phyloP scores from a whole-genome alignment of 92 coral and sea anemone species.

The Porites lobata region DNA sequence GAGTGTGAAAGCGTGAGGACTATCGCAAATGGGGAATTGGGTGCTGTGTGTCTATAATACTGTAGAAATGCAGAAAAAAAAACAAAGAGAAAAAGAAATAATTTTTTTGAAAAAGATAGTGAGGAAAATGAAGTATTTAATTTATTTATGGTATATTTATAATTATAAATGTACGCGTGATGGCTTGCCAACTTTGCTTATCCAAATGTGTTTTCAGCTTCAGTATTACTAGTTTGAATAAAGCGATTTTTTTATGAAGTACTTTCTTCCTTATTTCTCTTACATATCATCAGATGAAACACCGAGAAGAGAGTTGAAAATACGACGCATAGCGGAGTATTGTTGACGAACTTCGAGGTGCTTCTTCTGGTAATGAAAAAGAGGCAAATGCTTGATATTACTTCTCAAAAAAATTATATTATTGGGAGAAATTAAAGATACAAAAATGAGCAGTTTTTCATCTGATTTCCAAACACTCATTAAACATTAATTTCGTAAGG shows the following conservation, averaged over 20 bases:
- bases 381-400: too few relatives aligned
- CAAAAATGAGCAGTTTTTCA: too few relatives aligned
- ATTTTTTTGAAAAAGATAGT: slow-evolving; percentile 2
- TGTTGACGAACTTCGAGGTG: too few relatives aligned
- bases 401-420: too few relatives aligned
- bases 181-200: slow-evolving; percentile 2
- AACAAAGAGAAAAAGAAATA: neutral
- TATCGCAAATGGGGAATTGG: too few relatives aligned
- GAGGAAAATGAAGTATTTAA: slow-evolving; percentile 18
- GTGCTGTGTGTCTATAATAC: too few relatives aligned
- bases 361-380: too few relatives aligned
- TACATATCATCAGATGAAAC: neutral
- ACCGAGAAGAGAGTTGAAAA: neutral
- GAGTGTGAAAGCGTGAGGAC: too few relatives aligned
- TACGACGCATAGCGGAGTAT: too few relatives aligned
- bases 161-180: neutral
- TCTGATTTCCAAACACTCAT: too few relatives aligned
- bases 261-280: neutral
- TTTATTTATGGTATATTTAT: slow-evolving; percentile 43
- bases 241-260: neutral
- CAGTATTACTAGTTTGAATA: slow-evolving; percentile 1
- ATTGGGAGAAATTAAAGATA: too few relatives aligned
- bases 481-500: too few relatives aligned
- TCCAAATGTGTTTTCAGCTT: slow-evolving; percentile 3
- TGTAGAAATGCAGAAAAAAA: neutral